phyloP scores from a whole-genome alignment of 2,888 invertebrate species.

The Melanargia galathea region DNA sequence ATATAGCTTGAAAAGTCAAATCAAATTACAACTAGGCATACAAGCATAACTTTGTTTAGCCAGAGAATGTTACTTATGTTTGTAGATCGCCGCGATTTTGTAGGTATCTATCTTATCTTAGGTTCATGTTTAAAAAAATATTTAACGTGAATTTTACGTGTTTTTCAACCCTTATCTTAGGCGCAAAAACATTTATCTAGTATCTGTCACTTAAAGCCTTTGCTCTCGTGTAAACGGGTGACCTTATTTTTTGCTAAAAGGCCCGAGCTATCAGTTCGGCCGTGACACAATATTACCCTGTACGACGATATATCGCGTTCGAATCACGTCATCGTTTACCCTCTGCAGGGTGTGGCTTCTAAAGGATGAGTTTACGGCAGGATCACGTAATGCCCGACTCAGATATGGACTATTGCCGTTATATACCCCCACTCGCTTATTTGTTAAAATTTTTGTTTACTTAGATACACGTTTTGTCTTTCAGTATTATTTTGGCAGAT shows the following conservation, averaged over 20 bases:
- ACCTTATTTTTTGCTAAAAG: conserved; percentile 79
- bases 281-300: conserved; percentile 76
- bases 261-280: conserved; percentile 73
- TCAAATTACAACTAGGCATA: too few species aligned
- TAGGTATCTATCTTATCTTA: background rate
- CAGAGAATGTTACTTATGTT: too few species aligned
- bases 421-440: conserved; percentile 35
- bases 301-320: conserved; percentile 73
- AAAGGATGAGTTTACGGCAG: conserved; percentile 60
- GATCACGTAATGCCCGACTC: conserved; percentile 55
- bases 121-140: background rate
- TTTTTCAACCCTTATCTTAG: conserved; percentile 68
- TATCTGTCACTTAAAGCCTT: conserved; percentile 79
- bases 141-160: conserved; percentile 49
- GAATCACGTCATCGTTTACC: conserved; percentile 76
- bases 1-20: too few species aligned
- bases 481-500: background rate
- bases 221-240: conserved; percentile 77
- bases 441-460: conserved; percentile 8
- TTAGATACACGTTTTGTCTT: background rate
- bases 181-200: conserved; percentile 79
- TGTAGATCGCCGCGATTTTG: too few species aligned
- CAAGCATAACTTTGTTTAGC: too few species aligned
- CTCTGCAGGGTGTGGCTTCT: conserved; percentile 59
- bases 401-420: conserved; percentile 48